Base-by-base conservation (phyloP, 2,113 vertebrate species). In the Sylvilagus bachmani region DNA sequence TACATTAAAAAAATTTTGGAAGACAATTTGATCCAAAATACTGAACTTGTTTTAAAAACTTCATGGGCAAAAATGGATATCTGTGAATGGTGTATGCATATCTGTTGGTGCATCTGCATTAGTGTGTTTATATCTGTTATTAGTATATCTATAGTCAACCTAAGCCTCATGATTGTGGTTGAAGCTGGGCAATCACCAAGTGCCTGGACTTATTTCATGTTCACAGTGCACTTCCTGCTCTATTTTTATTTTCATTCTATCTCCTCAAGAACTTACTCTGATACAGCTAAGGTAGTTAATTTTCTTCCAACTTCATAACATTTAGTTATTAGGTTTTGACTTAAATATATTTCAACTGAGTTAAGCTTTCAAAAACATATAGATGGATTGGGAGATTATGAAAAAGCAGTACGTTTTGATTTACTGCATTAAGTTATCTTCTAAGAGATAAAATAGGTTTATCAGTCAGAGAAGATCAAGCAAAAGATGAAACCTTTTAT, bases 401-500 rank as follows among this genome's bases (percentile, higher is more conserved):
- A 77, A 89, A 69, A 51, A 77, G 21, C 29, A 64, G 12, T 13
- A 53, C 77, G 10, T 58, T 94, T 80, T 58, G 21, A 10, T 74
- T 91, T 84, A n/a, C 71, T 85, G 21, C 44, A 73, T 62, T 96
- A 90, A 66, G 3, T 91, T 95, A 44, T 89, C 64, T 19, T 79
- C n/a, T 19, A 71, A 62, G 78, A 90, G 71, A 58, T 79, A 91
- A 93, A 83, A 92, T 51, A 61, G 9, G 13, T 93, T 95, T 78
- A 67, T 92, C n/a, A 80, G 69, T 85, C 55, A 51, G 38, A 62
- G 38, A 89, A 83, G 74, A 95, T 77, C 22, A 95, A 88, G 78
- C 16, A 71, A 70, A 90, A 83, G 53, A 94, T 90, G 75, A 93
- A 89, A 85, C 8, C 24, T 83, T 93, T 89, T 55, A 66, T 85